phyloP scores from a whole-genome alignment of 2,797 vertebrate species.

The Anniella stebbinsi region DNA sequence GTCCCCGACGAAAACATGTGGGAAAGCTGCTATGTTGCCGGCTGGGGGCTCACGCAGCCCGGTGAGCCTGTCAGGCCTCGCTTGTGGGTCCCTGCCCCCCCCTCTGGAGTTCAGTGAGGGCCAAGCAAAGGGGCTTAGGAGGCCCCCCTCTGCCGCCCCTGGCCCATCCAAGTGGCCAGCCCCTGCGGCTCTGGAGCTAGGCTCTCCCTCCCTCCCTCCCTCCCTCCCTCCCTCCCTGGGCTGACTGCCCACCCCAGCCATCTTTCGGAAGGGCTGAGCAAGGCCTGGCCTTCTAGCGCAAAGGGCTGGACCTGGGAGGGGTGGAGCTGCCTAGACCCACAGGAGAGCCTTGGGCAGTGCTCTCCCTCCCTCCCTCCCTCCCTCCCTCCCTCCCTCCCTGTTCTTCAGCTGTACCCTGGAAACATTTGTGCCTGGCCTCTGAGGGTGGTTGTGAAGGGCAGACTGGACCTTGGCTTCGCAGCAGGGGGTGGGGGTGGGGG shows the following conservation, averaged over 20 bases:
- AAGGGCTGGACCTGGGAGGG: background rate
- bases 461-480: background rate
- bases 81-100: background rate
- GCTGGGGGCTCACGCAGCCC: constrained; percentile 69
- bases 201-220: too few relatives aligned
- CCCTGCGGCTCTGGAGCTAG: too few relatives aligned
- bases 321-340: too few relatives aligned
- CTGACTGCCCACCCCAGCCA: too few relatives aligned
- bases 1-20: constrained; percentile 62
- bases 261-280: too few relatives aligned
- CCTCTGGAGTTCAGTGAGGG: background rate
- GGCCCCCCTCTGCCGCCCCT: too few relatives aligned
- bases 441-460: too few relatives aligned
- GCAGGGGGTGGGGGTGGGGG: background rate
- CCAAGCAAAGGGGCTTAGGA: background rate
- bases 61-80: background rate
- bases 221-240: too few relatives aligned
- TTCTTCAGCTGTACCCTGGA: background rate
- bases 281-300: too few relatives aligned
- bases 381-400: background rate
- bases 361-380: too few relatives aligned
- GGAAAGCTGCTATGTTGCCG: constrained; percentile 68
- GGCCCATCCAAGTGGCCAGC: too few relatives aligned
- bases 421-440: background rate
- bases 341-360: background rate